Evolutionary conservation across 2,113 vertebrate genomes (phyloP), one percentile per base, ranked within the genome.

Genomic region (Neodontobutis hainanensis): DNA sequence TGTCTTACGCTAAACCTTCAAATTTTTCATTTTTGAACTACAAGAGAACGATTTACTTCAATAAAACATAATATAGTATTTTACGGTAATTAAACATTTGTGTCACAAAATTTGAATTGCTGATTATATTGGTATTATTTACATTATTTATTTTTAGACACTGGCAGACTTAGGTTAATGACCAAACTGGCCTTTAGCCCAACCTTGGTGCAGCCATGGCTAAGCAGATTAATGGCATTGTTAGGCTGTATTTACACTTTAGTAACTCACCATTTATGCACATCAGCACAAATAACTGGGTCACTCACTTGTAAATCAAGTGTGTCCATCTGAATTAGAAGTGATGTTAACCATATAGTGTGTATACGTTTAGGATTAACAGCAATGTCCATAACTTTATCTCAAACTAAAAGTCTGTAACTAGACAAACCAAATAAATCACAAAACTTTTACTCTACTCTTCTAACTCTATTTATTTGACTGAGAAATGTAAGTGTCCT

Each of bases 311-410:
- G 56, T 48, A 34, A 61, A 40, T 52, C 48, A 47, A 51, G 61
- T 69, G 42, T 58, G 56, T 77, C 57, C 27, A 46, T 63, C 10
- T 46, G 62, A 62, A 85, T 70, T 68, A 55, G 16, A 44, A 56
- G 14, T 36, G 51, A 12, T 36, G 6, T 55, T 14, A n/a, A 3
- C 11, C 1, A 1, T 36, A 4, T 7, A n/a, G 12, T 55, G 32
- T 55, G 34, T 36, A 12, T 9, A 55, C 19, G 19, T 27, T 36
- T n/a, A 65, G 67, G 11, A 46, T 65, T 27, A n/a, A n/a, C n/a
- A 2, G 35, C 50, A 47, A 32, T 72, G 36, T 38, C 6, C 7
- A 9, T 9, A 2, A 7, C 49, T 8, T 27, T 34, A 7, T 8
- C 1, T 6, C 50, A 4, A 1, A 32, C 32, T 53, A 19, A 5